Conservation (phyloP, 2,888 invertebrate species). For the Drosophila longiperda region DNA sequence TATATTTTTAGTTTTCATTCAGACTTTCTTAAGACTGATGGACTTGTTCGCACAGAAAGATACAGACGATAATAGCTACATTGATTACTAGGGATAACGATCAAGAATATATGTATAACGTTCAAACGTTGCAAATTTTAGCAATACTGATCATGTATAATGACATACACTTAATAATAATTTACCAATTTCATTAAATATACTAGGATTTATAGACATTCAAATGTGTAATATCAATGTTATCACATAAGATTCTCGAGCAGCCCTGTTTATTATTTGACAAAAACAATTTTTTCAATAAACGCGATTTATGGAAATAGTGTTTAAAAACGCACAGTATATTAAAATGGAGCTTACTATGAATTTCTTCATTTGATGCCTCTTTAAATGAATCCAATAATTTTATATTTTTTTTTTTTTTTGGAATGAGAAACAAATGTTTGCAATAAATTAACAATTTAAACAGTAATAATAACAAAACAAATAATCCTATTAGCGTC, state of each 20-base stretch:
- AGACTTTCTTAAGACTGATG: background rate
- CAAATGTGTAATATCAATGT: background rate
- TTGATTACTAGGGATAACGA: background rate
- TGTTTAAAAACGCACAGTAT: background rate
- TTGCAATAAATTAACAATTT: background rate
- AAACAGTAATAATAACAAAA: slow-evolving; percentile 8
- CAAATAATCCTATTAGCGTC: background rate
- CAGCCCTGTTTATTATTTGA: background rate
- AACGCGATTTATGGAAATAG: background rate
- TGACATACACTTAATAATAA: background rate
- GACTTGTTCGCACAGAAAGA: background rate
- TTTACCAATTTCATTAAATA: background rate
- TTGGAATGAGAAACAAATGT: background rate
- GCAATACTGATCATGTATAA: background rate
- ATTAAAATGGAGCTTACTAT: background rate
- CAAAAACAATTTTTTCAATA: too few relatives aligned
- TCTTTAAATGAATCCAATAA: background rate
- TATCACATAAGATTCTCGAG: background rate
- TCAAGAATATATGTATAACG: background rate
- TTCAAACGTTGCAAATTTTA: background rate
- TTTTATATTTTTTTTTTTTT: background rate
- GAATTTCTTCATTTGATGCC: background rate
- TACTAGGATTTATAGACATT: background rate
- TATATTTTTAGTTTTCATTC: background rate
- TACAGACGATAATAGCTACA: background rate